phyloP scores from a whole-genome alignment of 2,888 invertebrate genomes.

The Acholoe squamosa region DNA sequence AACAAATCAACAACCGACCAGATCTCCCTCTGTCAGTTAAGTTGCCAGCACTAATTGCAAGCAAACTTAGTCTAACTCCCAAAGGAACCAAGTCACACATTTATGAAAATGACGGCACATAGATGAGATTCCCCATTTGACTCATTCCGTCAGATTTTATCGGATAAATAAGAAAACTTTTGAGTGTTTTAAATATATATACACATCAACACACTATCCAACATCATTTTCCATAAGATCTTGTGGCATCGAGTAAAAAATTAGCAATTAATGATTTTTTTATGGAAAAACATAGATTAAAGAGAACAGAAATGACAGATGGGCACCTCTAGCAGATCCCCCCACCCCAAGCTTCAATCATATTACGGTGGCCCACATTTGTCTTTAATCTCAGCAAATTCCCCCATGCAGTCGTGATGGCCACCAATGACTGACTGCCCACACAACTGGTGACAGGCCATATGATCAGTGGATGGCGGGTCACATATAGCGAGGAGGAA shows the following conservation, averaged over 20 bases:
- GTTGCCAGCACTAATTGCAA: neutral
- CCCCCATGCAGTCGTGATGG: neutral
- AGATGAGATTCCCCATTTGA: slow-evolving; percentile 28
- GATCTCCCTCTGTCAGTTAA: slow-evolving; percentile 9
- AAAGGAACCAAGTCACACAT: neutral
- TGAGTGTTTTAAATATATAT: slow-evolving; percentile 3
- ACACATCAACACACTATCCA: slow-evolving; percentile 35
- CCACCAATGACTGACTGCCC: neutral
- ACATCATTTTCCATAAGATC: slow-evolving; percentile 26
- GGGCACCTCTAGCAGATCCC: neutral
- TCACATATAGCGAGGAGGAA: neutral
- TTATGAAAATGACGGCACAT: neutral
- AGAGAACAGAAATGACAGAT: no score
- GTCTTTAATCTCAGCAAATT: neutral
- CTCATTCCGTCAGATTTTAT: neutral
- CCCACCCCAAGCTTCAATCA: no score
- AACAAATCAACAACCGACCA: slow-evolving; percentile 59
- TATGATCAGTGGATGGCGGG: neutral
- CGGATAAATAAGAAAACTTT: neutral
- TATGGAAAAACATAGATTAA: no score
- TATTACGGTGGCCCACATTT: neutral
- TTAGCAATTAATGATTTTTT: neutral
- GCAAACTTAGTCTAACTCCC: no score
- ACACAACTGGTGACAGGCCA: neutral
- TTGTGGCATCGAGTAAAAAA: neutral